Conservation (phyloP, 2,113 vertebrate species). For the Xiphias gladius region DNA sequence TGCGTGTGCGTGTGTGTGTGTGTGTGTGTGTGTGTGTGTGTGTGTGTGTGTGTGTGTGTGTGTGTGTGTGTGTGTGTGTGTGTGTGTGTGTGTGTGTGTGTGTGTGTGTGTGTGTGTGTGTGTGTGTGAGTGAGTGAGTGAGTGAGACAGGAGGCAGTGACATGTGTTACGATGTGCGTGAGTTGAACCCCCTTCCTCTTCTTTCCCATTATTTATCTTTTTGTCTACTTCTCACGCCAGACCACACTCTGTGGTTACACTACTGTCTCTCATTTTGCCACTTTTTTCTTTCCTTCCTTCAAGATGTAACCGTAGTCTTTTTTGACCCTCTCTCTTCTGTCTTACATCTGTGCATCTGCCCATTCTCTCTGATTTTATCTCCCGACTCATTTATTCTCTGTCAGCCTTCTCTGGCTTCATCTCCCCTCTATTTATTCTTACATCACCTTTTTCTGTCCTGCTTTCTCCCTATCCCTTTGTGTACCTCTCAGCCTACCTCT, state of each 20-base stretch:
- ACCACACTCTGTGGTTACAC: constrained; percentile 65
- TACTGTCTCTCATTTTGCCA: constrained; percentile 54
- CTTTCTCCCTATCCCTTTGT: constrained; percentile 50
- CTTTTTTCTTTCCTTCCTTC: constrained; percentile 32
- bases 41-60: neutral
- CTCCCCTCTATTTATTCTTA: constrained; percentile 52
- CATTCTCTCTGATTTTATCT: constrained; percentile 58
- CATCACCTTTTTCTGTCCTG: constrained; percentile 54
- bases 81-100: constrained; percentile 18
- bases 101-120: constrained; percentile 7
- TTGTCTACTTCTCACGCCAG: constrained; percentile 75
- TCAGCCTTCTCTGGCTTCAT: constrained; percentile 44
- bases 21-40: constrained; percentile 25
- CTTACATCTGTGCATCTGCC: constrained; percentile 50
- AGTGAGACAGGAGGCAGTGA: constrained; percentile 49
- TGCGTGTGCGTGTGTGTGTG: constrained; percentile 3
- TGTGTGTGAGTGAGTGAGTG: constrained; percentile 6
- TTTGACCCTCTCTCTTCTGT: constrained; percentile 22
- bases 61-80: constrained; percentile 20
- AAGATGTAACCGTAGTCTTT: constrained; percentile 41
- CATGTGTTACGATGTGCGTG: constrained; percentile 61
- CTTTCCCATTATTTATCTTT: constrained; percentile 72
- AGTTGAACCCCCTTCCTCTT: constrained; percentile 52
- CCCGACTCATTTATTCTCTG: constrained; percentile 33
- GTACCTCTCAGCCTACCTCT: constrained; percentile 58